Conservation (phyloP, 2,113 vertebrate species). For the Condylura cristata region DNA sequence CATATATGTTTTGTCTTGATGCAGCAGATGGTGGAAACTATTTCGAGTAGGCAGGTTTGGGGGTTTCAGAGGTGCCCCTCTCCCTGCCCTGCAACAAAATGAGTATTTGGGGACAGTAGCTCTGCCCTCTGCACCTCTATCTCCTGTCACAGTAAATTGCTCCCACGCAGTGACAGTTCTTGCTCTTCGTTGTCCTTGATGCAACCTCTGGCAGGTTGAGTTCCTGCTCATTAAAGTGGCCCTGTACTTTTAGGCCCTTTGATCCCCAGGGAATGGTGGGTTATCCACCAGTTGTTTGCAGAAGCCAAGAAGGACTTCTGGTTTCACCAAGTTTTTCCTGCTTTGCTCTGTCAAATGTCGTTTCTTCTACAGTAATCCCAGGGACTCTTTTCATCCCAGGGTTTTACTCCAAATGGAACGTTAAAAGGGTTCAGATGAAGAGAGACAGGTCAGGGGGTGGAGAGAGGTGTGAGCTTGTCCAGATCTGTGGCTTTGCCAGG, state of each 20-base stretch:
- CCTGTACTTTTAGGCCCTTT: not conserved
- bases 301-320: not conserved
- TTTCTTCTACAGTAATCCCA: conserved; percentile 25
- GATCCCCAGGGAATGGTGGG: not conserved
- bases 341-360: not conserved
- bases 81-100: too few relatives aligned
- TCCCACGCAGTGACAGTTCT: not conserved
- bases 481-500: conserved; percentile 83
- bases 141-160: fast-evolving
- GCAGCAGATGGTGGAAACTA: too few relatives aligned
- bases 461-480: conserved; percentile 69
- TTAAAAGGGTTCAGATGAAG: conserved; percentile 75
- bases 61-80: too few relatives aligned
- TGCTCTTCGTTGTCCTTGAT: not conserved
- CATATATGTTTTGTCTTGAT: too few relatives aligned
- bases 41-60: too few relatives aligned
- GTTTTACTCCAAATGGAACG: conserved; percentile 73
- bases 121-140: not conserved
- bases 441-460: conserved; percentile 72
- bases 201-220: not conserved
- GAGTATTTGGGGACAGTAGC: not conserved
- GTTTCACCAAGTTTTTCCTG: not conserved
- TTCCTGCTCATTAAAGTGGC: not conserved
- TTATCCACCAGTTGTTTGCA: not conserved
- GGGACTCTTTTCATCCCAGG: conserved; percentile 27